Evolutionary conservation across 2,888 invertebrate species (phyloP).

Genomic region (Melanotus villosus): DNA sequence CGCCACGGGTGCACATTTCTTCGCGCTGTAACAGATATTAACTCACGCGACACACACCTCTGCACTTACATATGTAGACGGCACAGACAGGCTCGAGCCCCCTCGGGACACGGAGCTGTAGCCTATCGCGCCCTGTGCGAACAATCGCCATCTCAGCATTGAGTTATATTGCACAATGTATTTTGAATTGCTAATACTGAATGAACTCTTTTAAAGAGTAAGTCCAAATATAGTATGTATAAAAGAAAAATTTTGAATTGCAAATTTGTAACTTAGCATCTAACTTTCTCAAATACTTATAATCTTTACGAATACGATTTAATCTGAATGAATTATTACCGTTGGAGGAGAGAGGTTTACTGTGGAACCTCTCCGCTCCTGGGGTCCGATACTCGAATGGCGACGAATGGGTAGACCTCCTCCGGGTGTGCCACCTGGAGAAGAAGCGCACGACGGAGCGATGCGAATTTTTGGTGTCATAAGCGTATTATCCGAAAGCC

Average conservation of each 20-base stretch:
- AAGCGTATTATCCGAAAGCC: constrained; percentile 92
- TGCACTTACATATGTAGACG: constrained; percentile 77
- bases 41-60: constrained; percentile 48
- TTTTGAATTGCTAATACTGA: constrained; percentile 35
- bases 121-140: constrained; percentile 68
- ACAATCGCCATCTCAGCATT: constrained; percentile 74
- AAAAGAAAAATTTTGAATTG: constrained; percentile 25
- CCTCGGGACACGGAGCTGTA: constrained; percentile 69
- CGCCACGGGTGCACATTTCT: constrained; percentile 56
- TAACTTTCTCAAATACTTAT: constrained; percentile 7
- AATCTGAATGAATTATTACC: constrained; percentile 70
- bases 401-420: constrained; percentile 87
- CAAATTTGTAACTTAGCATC: constrained; percentile 18
- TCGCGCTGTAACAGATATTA: constrained; percentile 55
- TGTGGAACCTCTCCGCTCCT: constrained; percentile 87
- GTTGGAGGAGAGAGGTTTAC: constrained; percentile 91
- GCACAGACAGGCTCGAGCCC: constrained; percentile 89
- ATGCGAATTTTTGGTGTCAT: constrained; percentile 93
- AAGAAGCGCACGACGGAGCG: constrained; percentile 90
- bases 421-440: constrained; percentile 80
- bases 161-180: constrained; percentile 34
- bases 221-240: constrained; percentile 1
- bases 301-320: constrained; percentile 26
- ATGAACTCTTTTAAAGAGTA: constrained; percentile 2
- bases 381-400: constrained; percentile 93